Evolutionary conservation across 2,113 vertebrate genomes (phyloP), one percentile per base, ranked within the genome.

Genomic region (Mobula hypostoma): DNA sequence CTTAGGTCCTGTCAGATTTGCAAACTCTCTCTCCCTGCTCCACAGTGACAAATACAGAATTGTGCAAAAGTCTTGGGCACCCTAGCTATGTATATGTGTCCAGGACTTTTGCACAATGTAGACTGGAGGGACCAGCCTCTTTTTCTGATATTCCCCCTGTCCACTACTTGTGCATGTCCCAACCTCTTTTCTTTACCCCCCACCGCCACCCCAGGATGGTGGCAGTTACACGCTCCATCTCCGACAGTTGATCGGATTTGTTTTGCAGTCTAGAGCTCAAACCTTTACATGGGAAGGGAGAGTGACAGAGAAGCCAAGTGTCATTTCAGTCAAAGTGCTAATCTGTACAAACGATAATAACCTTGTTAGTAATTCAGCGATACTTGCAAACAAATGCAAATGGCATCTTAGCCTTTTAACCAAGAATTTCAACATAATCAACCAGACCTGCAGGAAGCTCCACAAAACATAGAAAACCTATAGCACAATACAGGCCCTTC

Each of bases 101-200:
- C 36, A 36, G 36, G 36, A 36, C 36, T 36, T 36, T 36, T 36
- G 36, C 36, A 36, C 36, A 36, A 36, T 36, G 36, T 36, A 36
- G 36, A 32, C 40, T 72, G 90, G 21, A 29, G 68, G 90, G 90
- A 70, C 40, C 32, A 48, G 36, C 21, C 90, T 93, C 66, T 32
- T 48, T 93, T 74, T 74, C 90, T 27, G n/a, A 36, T 74, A 40
- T 48, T 93, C 90, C 90, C 32, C 72, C 66, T 72, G 90, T 27
- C 19, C 68, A 93, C 40, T 74, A 74, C 68, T 74, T 21, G 24
- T 48, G 17, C 40, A 14, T 24, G 48, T 93, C 74, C 68, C 68
- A 70, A 9, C 70, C 90, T 92, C 63, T 27, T 19, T 36, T 36
- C 14, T n/a, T 58, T 63, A 61, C 8, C 21, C 58, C 8, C 56